Conservation (phyloP, 1,140 invertebrate species). For the Caenorhabditis elegans region WBcel235 BX284606.5:12854501-12855000, state of each 20-base stretch:
- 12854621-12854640: background rate
- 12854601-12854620: too few species aligned
- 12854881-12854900: slow-evolving; percentile 65
- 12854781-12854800: background rate
- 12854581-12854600: too few species aligned
- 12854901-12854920: slow-evolving; percentile 47
- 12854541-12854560: too few species aligned
- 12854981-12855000: too few species aligned
- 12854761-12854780: background rate
- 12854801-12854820: background rate
- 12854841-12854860: slow-evolving; percentile 56
- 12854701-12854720: background rate
- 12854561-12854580: too few species aligned
- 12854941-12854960: too few species aligned
- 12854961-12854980: too few species aligned
- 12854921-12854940: too few species aligned
- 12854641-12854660: background rate
- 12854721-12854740: background rate
- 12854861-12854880: slow-evolving; percentile 65
- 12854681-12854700: background rate
- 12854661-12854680: background rate
- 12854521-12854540: too few species aligned
- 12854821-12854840: background rate
- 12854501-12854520: too few species aligned
- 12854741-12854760: slow-evolving; percentile 1